Evolutionary conservation across 2,113 vertebrate species (phyloP), one percentile per base, ranked within the genome.

Genomic region (Mesitornis unicolor): DNA sequence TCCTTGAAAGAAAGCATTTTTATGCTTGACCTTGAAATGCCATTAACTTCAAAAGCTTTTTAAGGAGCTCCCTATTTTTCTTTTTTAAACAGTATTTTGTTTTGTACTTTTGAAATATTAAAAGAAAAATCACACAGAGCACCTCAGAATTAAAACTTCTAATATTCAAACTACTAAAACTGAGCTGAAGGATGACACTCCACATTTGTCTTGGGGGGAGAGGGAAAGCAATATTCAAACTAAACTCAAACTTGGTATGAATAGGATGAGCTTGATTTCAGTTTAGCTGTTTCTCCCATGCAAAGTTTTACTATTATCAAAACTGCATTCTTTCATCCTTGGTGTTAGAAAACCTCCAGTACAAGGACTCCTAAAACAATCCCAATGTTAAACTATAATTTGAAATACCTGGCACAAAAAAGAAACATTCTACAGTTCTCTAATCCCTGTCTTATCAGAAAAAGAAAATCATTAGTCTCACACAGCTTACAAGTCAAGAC

Each of bases 141-240:
- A 63, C 16, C 21, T 57, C 6, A 50, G 18, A 67, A 75, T 45
- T 78, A 5, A 56, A 60, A 76, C 16, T 16, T 40, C 35, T 67
- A 67, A 53, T 57, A 79, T 11, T 83, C 31, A 33, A 86, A 63
- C 20, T 40, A 70, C 20, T 35, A 31, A 73, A 87, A 80, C 29
- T 31, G 14, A 80, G 26, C 42, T 86, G 40, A 80, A 69, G 21
- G 16, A 76, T 31, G n/a, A 65, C 51, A 82, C 3, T 38, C 35
- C 31, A 35, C 16, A 60, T 31, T n/a, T 25, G 16, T 36, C 33
- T n/a, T 31, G 10, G 2, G 9, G 11, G 36, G 11, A 8, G 11
- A 13, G 3, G 4, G 2, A 0, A 3, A 5, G 5, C 21, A 77
- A 48, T 14, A 47, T 0, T 53, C 35, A 75, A 86, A 70, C 28